Evolutionary conservation across 2,113 vertebrate genomes (phyloP).

Genomic region (Hyaena hyaena): DNA sequence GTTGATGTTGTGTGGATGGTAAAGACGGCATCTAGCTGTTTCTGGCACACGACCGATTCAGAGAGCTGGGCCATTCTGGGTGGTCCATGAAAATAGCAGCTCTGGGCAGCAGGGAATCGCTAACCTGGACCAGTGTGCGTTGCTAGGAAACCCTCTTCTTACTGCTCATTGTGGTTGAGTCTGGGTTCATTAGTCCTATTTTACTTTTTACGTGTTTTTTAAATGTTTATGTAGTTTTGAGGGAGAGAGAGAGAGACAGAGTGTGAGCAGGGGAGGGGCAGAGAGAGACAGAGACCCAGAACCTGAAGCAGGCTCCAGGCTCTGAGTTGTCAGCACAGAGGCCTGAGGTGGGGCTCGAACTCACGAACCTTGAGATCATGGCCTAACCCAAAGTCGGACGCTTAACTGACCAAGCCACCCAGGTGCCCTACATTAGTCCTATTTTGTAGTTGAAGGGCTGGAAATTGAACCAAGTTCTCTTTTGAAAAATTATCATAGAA

Average conservation of each 20-base stretch:
- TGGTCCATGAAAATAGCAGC: slow-evolving; percentile 26
- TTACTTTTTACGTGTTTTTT: too few species aligned
- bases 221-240: background rate
- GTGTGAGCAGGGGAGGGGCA: too few species aligned
- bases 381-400: too few species aligned
- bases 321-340: too few species aligned
- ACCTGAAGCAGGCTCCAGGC: too few species aligned
- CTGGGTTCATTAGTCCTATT: background rate
- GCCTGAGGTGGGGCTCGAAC: too few species aligned
- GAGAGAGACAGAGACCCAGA: too few species aligned
- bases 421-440: background rate
- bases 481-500: background rate
- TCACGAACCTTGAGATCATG: too few species aligned
- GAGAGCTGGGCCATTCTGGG: background rate
- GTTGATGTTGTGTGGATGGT: background rate
- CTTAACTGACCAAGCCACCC: too few species aligned
- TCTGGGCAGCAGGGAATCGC: background rate
- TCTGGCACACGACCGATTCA: background rate
- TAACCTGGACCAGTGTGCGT: background rate
- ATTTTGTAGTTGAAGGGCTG: background rate
- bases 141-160: background rate
- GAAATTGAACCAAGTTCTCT: background rate
- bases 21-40: slow-evolving; percentile 1
- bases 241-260: too few species aligned
- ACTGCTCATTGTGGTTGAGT: background rate